A percentile compares a stretch with the other conserved stretches of the same genome.
These are phyloP conservation scores for Hestina assimilis DNA, from an alignment of 1,140 invertebrate genomes.

Conservation along the genomic window DNA sequence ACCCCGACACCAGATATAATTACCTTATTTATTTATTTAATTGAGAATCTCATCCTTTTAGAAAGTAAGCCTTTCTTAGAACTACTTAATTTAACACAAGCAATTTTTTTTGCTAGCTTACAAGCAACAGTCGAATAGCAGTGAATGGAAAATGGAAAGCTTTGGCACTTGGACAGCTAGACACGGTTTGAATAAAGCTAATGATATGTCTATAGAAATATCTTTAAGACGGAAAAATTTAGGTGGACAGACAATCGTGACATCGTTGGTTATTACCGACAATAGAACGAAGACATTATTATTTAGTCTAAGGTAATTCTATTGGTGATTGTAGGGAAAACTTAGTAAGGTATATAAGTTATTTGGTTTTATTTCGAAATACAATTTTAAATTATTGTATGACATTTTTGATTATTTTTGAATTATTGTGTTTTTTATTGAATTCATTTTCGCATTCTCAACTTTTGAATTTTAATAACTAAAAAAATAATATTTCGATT, in stretches of 20 bases:
- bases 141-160: slow-evolving; percentile 34
- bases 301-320: slow-evolving; percentile 29
- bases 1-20: too few relatives aligned
- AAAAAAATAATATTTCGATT: too few relatives aligned
- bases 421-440: too few relatives aligned
- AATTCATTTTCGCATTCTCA: too few relatives aligned
- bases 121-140: slow-evolving; percentile 31
- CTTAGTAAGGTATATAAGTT: background rate
- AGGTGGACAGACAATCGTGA: slow-evolving; percentile 29
- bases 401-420: too few relatives aligned
- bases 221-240: slow-evolving; percentile 46
- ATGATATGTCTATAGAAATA: slow-evolving; percentile 18
- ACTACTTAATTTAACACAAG: too few relatives aligned
- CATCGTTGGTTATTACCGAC: slow-evolving; percentile 36
- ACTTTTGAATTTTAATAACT: too few relatives aligned
- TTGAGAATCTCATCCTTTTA: too few relatives aligned
- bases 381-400: too few relatives aligned
- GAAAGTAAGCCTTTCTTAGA: too few relatives aligned
- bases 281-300: slow-evolving; percentile 34
- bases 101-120: slow-evolving; percentile 40
- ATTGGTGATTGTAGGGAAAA: background rate
- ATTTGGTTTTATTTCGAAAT: background rate
- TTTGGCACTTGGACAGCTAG: slow-evolving; percentile 39
- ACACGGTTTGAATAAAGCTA: slow-evolving; percentile 32
- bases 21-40: too few relatives aligned